Base-by-base conservation (phyloP, 2,113 vertebrate species). In the Seriola aureovittata region DNA sequence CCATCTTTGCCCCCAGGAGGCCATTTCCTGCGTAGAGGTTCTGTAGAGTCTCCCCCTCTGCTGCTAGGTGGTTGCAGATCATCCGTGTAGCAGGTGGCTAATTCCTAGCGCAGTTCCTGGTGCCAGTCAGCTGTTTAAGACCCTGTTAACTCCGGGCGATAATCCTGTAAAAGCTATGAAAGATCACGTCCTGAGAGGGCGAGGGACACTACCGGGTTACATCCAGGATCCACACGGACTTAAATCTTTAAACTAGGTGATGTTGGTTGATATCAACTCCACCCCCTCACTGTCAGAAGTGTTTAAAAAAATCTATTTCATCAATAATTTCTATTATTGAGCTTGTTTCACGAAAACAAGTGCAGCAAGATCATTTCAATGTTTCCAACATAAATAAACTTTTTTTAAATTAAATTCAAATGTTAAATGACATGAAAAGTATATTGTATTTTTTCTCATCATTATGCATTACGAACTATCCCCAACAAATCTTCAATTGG, bases 21-120 rank as follows among this genome's bases (percentile, higher is more conserved):
- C 82, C 66, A 55, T 19, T 81, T 88, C 75, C 86, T 71, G 69
- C 64, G 54, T 23, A 11, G 54, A 29, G 40, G 55, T 59, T 29
- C 40, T 42, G 40, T 10, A 42, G 40, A 11, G 40, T 19, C 19
- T 38, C 5, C 8, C n/a, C 8, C n/a, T 46, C 12, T 65, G 32
- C 44, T 44, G 57, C 57, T 76, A 16, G 50, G 32, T 36, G 62
- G 64, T 4, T 77, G 52, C 44, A 46, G 74, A 67, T 48, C 66
- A 44, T 25, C 4, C 12, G 48, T 19, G 50, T 44, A 77, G 91
- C 92, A 94, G 94, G 92, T 94, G 93, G 93, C 50, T 89, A 86
- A 93, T 86, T 81, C 90, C 82, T 29, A n/a, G 71, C 81, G 67
- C 19, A 16, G 63, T 83, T 92, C 82, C 38, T 74, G 86, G 89